Evolutionary conservation across 92 coral and sea anemone species (phyloP), one percentile per base, ranked within the genome.

Genomic region (Muricea muricata): DNA sequence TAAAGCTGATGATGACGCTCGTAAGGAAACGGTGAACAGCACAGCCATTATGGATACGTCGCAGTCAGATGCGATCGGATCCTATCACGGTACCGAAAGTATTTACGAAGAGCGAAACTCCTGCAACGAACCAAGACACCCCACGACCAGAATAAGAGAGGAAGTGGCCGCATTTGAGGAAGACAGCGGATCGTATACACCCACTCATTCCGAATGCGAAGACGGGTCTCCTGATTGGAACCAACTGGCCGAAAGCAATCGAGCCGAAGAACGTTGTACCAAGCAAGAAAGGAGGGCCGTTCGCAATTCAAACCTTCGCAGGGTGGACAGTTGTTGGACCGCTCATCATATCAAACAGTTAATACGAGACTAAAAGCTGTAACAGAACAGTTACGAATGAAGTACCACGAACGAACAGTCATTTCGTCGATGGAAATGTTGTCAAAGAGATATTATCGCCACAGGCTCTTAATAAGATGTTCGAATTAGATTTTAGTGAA

Each of bases 291-390:
- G 88, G 85, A n/a, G 84, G 88, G 41, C 88, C 87, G 6, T 88
- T 75, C 34, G 85, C 85, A 3, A 57, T 84, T n/a, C 66, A 75
- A 33, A 87, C 93, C 2, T 87, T 91, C 73, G 91, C 89, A 5
- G 87, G 87, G 23, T 74, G 91, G 93, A 85, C 87, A 6, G 28
- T 91, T 48, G 61, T 87, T 20, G 91, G 89, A 24, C 87, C 93
- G 0, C 55, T 56, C 25, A 21, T 41, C 41, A 63, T 35, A 81
- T 60, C 33, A 67, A 65, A 23, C 25, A 73, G 29, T 47, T 58
- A 73, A 39, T 55, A 71, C 13, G 52, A 25, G 4, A 25, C 56
- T 1, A 80, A 78, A 31, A 56, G 47, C n/a, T 79, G 89, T 46
- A 45, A 85, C 54, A 75, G 91, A 65, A 65, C 77, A 6, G 85